Conservation (phyloP, 2,113 vertebrate genomes). For the Hippocampus zosterae region DNA sequence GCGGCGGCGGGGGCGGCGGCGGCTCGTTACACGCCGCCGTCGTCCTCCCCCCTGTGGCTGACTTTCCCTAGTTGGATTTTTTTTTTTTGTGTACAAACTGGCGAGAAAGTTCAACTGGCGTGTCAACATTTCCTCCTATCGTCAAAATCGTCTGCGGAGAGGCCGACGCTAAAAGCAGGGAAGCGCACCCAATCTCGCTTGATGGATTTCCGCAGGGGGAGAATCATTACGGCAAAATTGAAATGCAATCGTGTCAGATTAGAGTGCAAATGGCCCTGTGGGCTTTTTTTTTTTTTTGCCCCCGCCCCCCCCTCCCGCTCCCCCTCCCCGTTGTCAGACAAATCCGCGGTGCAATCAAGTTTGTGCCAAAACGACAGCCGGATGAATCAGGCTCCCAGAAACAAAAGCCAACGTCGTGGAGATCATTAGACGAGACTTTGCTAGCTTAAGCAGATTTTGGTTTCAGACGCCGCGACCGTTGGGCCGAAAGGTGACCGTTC, state of each 20-base stretch:
- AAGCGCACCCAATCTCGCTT: not conserved
- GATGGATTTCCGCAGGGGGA: constrained; percentile 1
- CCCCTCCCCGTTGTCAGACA: not conserved
- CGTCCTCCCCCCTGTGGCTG: not conserved
- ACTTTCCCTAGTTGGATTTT: not conserved
- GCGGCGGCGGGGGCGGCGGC: not conserved
- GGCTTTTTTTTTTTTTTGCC: not conserved
- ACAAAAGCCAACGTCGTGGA: not conserved
- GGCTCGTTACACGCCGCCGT: not conserved
- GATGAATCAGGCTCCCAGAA: not conserved
- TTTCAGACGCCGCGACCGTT: too few species aligned
- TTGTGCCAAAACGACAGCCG: not conserved
- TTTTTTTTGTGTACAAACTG: not conserved
- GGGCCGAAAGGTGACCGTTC: too few species aligned
- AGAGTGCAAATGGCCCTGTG: not conserved
- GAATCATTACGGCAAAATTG: constrained; percentile 8
- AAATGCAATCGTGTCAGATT: constrained; percentile 1
- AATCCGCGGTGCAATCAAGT: not conserved
- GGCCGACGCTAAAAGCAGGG: not conserved
- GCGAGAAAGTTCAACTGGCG: not conserved
- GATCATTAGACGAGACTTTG: not conserved
- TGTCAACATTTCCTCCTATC: not conserved
- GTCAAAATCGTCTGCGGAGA: not conserved
- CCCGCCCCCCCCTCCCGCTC: too few species aligned
- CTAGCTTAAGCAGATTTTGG: too few species aligned